phyloP scores from a whole-genome alignment of 1,140 invertebrate genomes.

The Homalodisca vitripennis region DNA sequence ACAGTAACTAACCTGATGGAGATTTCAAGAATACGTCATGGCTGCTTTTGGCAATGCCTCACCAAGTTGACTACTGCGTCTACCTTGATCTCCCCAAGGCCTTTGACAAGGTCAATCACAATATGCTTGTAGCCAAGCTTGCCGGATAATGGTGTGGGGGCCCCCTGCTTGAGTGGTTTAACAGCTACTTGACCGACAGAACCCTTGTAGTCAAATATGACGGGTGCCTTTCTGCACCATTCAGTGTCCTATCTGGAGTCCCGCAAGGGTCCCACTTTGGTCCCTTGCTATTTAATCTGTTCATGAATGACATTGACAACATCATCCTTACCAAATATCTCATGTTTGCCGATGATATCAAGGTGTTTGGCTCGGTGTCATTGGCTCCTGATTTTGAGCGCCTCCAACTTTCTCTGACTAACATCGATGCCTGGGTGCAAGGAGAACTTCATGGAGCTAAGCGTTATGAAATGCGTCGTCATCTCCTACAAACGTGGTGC shows the following conservation, averaged over 20 bases:
- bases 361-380: not conserved
- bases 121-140: constrained; percentile 30
- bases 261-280: constrained; percentile 30
- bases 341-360: constrained; percentile 23
- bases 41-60: constrained; percentile 16
- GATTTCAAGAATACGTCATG: too few species aligned
- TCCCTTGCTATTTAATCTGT: constrained; percentile 15
- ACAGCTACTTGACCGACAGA: constrained; percentile 41
- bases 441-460: not conserved
- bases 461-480: not conserved
- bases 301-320: constrained; percentile 24
- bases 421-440: not conserved
- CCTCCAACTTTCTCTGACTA: not conserved
- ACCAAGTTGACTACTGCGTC: constrained; percentile 29
- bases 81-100: constrained; percentile 31
- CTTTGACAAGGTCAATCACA: constrained; percentile 33
- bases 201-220: constrained; percentile 40
- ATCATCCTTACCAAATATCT: not conserved
- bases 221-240: constrained; percentile 36
- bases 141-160: constrained; percentile 28
- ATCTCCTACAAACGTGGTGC: constrained; percentile 11
- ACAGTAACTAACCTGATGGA: constrained; percentile 30
- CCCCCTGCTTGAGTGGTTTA: constrained; percentile 39
- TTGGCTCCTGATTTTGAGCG: not conserved
- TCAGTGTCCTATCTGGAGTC: constrained; percentile 42